These are phyloP conservation scores for Tachyglossus aculeatus DNA, from an alignment of 2,797 vertebrate species.

Conservation along the genomic window DNA sequence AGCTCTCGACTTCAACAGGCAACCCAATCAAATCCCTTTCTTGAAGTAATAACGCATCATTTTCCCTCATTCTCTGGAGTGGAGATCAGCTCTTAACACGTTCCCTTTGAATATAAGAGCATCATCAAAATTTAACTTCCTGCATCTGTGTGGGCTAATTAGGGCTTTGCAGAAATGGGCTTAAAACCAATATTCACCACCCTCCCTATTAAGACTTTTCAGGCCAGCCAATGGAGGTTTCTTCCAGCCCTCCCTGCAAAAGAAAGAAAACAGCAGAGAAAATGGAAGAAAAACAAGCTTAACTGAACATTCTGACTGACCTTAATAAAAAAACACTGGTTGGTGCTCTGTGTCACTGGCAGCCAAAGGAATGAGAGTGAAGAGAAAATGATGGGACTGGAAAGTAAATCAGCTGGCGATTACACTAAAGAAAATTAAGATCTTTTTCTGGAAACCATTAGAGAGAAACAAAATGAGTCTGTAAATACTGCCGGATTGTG, in stretches of 20 bases:
- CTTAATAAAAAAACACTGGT: constrained; percentile 11
- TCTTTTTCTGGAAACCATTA: background rate
- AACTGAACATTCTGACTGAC: constrained; percentile 27
- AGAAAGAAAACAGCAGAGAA: background rate
- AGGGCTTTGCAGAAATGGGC: constrained; percentile 19
- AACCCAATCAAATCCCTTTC: constrained; percentile 73
- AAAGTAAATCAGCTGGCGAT: background rate
- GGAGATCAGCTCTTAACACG: constrained; percentile 13
- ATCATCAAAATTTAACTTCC: constrained; percentile 66
- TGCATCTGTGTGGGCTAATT: constrained; percentile 64
- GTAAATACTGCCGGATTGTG: background rate
- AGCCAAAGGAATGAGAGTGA: background rate
- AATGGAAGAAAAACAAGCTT: fast-evolving
- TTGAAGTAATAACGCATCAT: constrained; percentile 67
- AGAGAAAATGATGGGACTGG: background rate
- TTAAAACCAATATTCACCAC: background rate
- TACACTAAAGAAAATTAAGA: background rate
- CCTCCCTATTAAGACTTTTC: constrained; percentile 17
- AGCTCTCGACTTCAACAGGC: constrained; percentile 48
- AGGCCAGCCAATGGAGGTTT: constrained; percentile 26
- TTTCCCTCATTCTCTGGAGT: constrained; percentile 51
- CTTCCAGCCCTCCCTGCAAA: too few relatives aligned
- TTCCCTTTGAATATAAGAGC: constrained; percentile 39
- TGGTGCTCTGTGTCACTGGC: background rate
- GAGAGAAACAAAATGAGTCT: background rate